Conservation (phyloP, 2,888 invertebrate species). For the Drosophila longiperda region DNA sequence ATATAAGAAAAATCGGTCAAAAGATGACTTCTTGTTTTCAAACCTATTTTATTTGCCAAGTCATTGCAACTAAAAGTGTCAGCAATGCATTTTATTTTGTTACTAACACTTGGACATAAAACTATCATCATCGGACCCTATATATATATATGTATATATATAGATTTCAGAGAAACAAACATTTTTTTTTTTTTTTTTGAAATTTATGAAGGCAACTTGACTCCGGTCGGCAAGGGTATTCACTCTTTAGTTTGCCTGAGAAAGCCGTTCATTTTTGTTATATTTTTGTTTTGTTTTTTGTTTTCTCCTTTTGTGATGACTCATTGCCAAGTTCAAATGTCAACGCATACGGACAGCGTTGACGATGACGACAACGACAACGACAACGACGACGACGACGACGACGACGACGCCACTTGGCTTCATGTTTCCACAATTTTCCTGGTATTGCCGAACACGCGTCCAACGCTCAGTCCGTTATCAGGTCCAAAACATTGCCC, state of each 20-base stretch:
- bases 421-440: constrained; percentile 58
- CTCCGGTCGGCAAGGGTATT: background rate
- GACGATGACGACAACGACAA: background rate
- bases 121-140: background rate
- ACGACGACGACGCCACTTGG: constrained; percentile 39
- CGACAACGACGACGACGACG: constrained; percentile 11
- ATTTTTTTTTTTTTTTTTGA: background rate
- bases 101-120: background rate
- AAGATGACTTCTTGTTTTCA: background rate
- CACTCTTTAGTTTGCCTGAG: background rate
- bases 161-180: background rate
- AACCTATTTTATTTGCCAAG: background rate
- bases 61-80: background rate
- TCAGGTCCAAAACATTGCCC: constrained; percentile 50
- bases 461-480: constrained; percentile 39
- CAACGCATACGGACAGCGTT: constrained; percentile 34
- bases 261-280: background rate
- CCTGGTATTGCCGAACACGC: constrained; percentile 37
- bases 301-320: constrained; percentile 60
- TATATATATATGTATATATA: background rate
- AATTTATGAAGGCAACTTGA: background rate
- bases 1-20: background rate
- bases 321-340: constrained; percentile 74
- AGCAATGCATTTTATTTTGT: background rate
- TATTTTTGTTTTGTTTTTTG: constrained; percentile 4